phyloP scores from a whole-genome alignment of 2,888 invertebrate species.

The Marasmarcha lunaedactyla region DNA sequence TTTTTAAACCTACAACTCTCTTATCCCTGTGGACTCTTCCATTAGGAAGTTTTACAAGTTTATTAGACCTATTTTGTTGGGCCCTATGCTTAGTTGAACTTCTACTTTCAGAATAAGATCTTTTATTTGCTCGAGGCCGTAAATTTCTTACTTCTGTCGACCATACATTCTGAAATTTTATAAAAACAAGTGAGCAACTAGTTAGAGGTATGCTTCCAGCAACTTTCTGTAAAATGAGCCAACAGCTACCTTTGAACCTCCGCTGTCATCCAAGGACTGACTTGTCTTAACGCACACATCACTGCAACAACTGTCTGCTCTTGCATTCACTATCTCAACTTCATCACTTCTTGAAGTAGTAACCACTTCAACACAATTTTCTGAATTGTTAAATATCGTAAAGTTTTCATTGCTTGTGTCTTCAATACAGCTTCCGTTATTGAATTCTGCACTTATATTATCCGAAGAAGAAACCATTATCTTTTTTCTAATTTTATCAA shows the following conservation, averaged over 20 bases:
- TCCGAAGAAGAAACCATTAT: slow-evolving; percentile 27
- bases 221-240: too few species aligned
- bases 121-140: slow-evolving; percentile 71
- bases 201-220: too few species aligned
- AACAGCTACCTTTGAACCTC: too few species aligned
- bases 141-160: slow-evolving; percentile 52
- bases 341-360: slow-evolving; percentile 22
- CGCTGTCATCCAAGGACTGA: too few species aligned
- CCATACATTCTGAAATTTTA: slow-evolving; percentile 52
- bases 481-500: slow-evolving; percentile 70
- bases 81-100: slow-evolving; percentile 61
- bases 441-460: too few species aligned
- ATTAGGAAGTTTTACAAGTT: slow-evolving; percentile 45
- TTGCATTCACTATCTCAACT: too few species aligned
- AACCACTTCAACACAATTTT: slow-evolving; percentile 19
- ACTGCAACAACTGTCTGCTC: too few species aligned
- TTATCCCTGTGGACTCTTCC: slow-evolving; percentile 69
- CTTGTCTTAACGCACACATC: too few species aligned
- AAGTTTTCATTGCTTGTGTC: slow-evolving; percentile 15
- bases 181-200: too few species aligned
- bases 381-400: slow-evolving; percentile 18
- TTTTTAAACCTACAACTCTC: slow-evolving; percentile 79
- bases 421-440: too few species aligned
- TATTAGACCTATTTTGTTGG: slow-evolving; percentile 27
- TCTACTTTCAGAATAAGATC: slow-evolving; percentile 70